Evolutionary conservation across 2,113 vertebrate species (phyloP).

Genomic region (Phylloscopus trochiloides): DNA sequence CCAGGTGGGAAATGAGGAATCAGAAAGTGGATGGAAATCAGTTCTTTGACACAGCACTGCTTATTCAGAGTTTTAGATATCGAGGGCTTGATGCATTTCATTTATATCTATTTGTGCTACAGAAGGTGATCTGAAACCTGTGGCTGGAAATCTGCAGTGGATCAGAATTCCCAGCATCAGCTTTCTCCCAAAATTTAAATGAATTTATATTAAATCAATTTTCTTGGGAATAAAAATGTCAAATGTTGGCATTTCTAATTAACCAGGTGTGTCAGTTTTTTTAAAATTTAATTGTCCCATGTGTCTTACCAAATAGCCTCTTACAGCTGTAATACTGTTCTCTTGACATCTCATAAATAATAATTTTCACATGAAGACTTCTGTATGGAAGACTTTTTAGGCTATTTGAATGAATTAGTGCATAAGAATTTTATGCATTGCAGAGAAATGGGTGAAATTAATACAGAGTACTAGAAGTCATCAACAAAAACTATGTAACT

Average conservation of each 20-base stretch:
- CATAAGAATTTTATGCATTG: background rate
- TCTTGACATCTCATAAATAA: slow-evolving; percentile 30
- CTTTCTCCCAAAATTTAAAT: background rate
- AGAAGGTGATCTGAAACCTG: background rate
- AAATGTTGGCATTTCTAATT: slow-evolving; percentile 15
- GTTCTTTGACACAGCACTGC: background rate
- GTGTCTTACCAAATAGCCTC: background rate
- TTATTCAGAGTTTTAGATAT: background rate
- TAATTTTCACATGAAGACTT: slow-evolving; percentile 18
- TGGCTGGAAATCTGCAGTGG: background rate
- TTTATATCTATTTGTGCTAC: background rate
- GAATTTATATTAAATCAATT: slow-evolving; percentile 2
- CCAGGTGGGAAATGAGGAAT: background rate
- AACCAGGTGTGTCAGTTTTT: background rate
- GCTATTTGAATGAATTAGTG: background rate
- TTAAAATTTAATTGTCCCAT: background rate
- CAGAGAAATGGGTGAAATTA: background rate
- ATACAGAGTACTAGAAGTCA: background rate
- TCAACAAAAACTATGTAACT: background rate
- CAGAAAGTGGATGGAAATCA: background rate
- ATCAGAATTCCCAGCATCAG: background rate
- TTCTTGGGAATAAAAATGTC: slow-evolving; percentile 13
- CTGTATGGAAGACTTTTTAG: background rate
- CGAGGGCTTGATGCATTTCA: background rate
- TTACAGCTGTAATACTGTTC: background rate